phyloP scores from a whole-genome alignment of 92 coral and sea anemone genomes.

The Blastomussa wellsi region DNA sequence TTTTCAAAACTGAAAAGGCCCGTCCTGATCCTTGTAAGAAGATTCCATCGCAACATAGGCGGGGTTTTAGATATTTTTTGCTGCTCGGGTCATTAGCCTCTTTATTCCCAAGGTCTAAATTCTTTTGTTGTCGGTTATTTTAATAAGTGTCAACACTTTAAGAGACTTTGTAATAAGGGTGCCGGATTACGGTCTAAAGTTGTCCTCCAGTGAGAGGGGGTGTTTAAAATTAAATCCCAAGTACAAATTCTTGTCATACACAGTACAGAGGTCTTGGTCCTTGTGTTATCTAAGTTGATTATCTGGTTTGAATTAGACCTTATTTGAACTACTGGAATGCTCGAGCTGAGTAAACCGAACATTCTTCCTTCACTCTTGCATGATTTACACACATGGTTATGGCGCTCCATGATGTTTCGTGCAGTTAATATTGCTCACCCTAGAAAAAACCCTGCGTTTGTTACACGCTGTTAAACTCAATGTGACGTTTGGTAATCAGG shows the following conservation, averaged over 20 bases:
- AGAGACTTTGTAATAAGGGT: background rate
- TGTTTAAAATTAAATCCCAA: conserved; percentile 18
- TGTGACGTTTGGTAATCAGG: conserved; percentile 5
- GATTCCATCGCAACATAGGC: background rate
- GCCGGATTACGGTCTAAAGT: conserved; percentile 9
- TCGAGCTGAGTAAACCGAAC: background rate
- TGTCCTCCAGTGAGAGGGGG: background rate
- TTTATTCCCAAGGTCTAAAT: background rate
- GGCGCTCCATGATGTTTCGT: background rate
- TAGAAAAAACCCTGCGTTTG: background rate
- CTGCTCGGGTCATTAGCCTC: background rate
- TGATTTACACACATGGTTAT: background rate
- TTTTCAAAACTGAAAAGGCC: background rate
- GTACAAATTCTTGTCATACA: conserved; percentile 15
- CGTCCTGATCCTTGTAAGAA: background rate
- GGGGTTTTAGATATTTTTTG: background rate
- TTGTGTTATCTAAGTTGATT: background rate
- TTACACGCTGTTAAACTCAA: background rate
- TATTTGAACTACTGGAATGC: background rate
- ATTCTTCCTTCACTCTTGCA: background rate
- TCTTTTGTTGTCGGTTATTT: background rate
- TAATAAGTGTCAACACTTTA: conserved; percentile 39
- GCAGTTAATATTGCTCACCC: background rate
- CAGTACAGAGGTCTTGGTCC: background rate
- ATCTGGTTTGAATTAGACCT: conserved; percentile 19